Conservation (phyloP, 2,113 vertebrate genomes). For the Limanda limanda region DNA sequence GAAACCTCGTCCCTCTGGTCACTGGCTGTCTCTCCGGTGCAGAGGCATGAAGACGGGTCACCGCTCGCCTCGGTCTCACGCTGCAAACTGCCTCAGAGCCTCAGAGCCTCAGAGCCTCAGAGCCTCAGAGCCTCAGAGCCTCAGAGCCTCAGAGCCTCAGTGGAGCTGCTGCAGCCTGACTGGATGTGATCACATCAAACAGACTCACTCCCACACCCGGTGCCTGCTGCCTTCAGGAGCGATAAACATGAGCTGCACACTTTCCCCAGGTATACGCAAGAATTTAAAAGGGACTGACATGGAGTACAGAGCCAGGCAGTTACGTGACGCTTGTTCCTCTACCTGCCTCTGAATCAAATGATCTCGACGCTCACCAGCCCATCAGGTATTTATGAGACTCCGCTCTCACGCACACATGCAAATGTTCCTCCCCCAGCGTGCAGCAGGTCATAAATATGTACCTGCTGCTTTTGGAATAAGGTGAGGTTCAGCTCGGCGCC, state of each 20-base stretch:
- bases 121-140: too few relatives aligned
- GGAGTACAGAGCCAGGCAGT: too few relatives aligned
- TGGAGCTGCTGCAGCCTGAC: neutral
- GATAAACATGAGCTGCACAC: neutral
- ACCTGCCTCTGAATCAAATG: conserved; percentile 15
- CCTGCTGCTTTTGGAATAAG: conserved; percentile 25
- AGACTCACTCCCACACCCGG: neutral
- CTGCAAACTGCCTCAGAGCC: too few relatives aligned
- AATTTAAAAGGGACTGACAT: conserved; percentile 9
- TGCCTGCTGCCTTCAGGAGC: neutral
- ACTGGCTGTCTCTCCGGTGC: too few relatives aligned
- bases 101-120: too few relatives aligned
- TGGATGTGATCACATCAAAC: conserved; percentile 12
- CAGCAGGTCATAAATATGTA: conserved; percentile 67
- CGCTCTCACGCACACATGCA: conserved; percentile 38
- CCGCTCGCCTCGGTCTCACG: too few relatives aligned
- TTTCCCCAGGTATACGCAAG: neutral
- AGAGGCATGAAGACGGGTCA: too few relatives aligned
- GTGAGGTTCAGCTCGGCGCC: conserved; percentile 3
- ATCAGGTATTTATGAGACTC: conserved; percentile 65
- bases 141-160: too few relatives aligned
- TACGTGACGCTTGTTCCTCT: neutral
- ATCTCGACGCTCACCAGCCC: conserved; percentile 19
- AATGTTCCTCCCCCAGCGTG: conserved; percentile 23
- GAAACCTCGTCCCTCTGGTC: too few relatives aligned